Evolutionary conservation across 2,797 vertebrate species (phyloP).

Genomic region (Rhinella marina): DNA sequence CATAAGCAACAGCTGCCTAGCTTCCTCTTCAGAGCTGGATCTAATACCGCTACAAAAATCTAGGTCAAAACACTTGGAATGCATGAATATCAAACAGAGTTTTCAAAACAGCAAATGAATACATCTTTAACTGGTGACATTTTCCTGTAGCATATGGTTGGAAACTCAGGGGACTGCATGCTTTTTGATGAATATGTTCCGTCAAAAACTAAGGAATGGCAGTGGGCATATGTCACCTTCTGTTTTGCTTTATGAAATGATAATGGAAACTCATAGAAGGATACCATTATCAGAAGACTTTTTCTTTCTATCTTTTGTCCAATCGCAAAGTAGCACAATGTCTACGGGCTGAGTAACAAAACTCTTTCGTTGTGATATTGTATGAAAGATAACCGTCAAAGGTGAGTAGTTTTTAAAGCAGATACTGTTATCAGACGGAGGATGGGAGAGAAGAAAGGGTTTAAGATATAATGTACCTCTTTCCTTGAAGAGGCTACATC

Average conservation of each 20-base stretch:
- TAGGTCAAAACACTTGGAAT: conserved; percentile 88
- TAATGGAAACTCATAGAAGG: conserved; percentile 84
- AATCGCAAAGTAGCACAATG: conserved; percentile 68
- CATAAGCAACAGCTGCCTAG: conserved; percentile 85
- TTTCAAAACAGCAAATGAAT: conserved; percentile 94
- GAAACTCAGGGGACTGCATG: conserved; percentile 91
- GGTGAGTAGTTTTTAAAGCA: conserved; percentile 64
- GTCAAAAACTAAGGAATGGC: conserved; percentile 88
- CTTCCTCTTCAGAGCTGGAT: conserved; percentile 81
- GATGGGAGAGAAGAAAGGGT: neutral
- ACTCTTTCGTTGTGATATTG: conserved; percentile 68
- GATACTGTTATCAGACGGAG: conserved; percentile 55
- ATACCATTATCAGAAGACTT: conserved; percentile 74
- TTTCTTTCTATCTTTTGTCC: conserved; percentile 73
- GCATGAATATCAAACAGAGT: conserved; percentile 91
- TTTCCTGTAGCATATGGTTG: conserved; percentile 93
- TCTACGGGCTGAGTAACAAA: conserved; percentile 65
- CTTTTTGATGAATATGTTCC: conserved; percentile 97
- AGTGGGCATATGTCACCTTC: conserved; percentile 87
- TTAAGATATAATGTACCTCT: conserved; percentile 64
- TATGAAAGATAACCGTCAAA: conserved; percentile 67
- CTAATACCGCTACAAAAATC: conserved; percentile 83
- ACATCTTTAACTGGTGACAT: conserved; percentile 98
- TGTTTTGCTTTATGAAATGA: conserved; percentile 95
- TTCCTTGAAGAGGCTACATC: conserved; percentile 45